phyloP scores from a whole-genome alignment of 35 echinoderm and acorn worm genomes.

The Amphiura filiformis region DNA sequence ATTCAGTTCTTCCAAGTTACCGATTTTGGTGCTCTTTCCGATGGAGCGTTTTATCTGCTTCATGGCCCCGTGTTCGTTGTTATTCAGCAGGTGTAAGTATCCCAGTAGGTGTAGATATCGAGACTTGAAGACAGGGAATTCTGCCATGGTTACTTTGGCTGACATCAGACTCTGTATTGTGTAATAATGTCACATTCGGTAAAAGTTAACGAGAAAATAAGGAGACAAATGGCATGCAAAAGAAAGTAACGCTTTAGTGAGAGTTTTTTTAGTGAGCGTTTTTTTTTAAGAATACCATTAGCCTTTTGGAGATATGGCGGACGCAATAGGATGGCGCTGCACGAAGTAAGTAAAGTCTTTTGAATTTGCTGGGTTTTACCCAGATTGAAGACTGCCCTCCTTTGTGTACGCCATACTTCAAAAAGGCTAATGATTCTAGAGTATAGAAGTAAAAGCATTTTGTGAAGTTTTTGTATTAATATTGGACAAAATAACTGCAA shows the following conservation, averaged over 20 bases:
- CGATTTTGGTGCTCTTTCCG: slow-evolving; percentile 6
- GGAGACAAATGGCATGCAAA: background rate
- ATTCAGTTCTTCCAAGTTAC: slow-evolving; percentile 34
- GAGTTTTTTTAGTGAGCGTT: background rate
- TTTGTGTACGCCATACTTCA: no score
- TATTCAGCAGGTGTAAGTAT: slow-evolving; percentile 33
- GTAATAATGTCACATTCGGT: background rate
- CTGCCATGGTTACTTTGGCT: slow-evolving; percentile 3
- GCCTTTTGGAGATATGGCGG: background rate
- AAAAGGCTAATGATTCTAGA: background rate
- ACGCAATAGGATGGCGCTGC: no score
- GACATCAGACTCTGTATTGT: slow-evolving; percentile 45
- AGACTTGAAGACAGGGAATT: slow-evolving; percentile 45
- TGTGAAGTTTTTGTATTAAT: no score
- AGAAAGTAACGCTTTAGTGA: background rate
- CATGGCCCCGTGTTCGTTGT: background rate
- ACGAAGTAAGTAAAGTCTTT: no score
- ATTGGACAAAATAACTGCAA: no score
- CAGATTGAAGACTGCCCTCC: no score
- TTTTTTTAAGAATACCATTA: background rate
- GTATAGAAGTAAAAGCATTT: no score
- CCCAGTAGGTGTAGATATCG: slow-evolving; percentile 51
- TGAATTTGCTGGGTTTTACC: no score
- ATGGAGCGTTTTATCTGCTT: slow-evolving; percentile 31
- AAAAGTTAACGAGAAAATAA: background rate